phyloP scores from a whole-genome alignment of 2,797 vertebrate species.

The Lemur catta region DNA sequence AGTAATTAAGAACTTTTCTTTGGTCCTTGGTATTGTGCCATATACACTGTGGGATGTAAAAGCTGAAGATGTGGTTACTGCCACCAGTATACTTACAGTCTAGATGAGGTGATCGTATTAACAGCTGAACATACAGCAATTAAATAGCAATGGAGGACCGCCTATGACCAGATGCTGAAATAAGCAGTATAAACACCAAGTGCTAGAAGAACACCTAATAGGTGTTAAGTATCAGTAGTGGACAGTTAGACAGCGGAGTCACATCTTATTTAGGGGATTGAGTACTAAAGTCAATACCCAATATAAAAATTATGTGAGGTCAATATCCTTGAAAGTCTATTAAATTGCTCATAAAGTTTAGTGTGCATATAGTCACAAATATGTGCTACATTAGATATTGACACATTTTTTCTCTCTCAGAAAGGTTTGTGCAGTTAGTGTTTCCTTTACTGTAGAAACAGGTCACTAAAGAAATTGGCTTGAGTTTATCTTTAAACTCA shows the following conservation, averaged over 20 bases:
- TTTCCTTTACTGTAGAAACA: constrained; percentile 19
- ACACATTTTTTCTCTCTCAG: neutral
- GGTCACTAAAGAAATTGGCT: neutral
- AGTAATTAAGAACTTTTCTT: neutral
- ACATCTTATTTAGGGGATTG: neutral
- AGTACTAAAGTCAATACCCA: neutral
- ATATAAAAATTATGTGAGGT: neutral
- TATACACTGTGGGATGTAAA: neutral
- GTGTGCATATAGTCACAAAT: neutral
- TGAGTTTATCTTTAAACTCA: neutral
- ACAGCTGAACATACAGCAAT: neutral
- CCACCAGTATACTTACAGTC: neutral
- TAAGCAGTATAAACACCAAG: neutral
- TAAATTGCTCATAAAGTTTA: neutral
- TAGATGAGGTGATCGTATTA: neutral
- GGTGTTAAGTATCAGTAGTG: neutral
- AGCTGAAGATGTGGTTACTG: neutral
- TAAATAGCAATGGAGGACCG: neutral
- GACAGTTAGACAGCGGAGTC: neutral
- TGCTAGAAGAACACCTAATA: neutral
- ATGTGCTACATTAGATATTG: neutral
- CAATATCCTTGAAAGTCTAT: neutral
- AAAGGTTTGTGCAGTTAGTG: neutral
- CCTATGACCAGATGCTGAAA: neutral
- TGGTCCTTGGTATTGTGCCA: neutral